Conservation (phyloP, 2,888 invertebrate genomes). For the Dilophus febrilis region DNA sequence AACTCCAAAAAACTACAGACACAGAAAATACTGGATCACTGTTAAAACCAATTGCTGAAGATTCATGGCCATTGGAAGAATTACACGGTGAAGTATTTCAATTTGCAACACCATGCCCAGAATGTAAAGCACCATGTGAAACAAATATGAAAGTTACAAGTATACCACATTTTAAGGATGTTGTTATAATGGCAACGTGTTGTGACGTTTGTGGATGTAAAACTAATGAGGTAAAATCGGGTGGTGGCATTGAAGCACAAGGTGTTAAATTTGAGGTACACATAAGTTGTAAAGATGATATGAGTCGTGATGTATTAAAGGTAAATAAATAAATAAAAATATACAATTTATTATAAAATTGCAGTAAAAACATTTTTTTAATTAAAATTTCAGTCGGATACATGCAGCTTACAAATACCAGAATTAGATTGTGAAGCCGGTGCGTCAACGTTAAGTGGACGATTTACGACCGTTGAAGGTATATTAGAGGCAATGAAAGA, state of each 20-base stretch:
- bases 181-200: conserved; percentile 90
- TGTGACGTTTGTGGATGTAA: conserved; percentile 83
- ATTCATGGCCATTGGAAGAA: conserved; percentile 44
- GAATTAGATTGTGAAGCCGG: conserved; percentile 80
- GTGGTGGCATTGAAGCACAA: conserved; percentile 67
- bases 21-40: conserved; percentile 8
- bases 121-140: conserved; percentile 63
- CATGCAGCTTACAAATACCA: conserved; percentile 61
- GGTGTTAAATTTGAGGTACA: conserved; percentile 64
- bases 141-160: conserved; percentile 91
- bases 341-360: not conserved
- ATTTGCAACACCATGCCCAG: conserved; percentile 74
- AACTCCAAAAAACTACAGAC: conserved; percentile 24
- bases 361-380: not conserved
- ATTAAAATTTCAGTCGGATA: conserved; percentile 46
- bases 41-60: conserved; percentile 40
- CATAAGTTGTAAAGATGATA: conserved; percentile 53
- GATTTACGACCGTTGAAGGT: conserved; percentile 93
- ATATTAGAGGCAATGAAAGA: conserved; percentile 59
- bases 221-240: conserved; percentile 93
- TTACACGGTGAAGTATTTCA: conserved; percentile 60
- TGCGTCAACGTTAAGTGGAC: conserved; percentile 68
- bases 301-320: conserved; percentile 87
- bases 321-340: conserved; percentile 24
- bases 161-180: conserved; percentile 95